A percentile compares a stretch with the other conserved stretches of the same genome.
Conservation (phyloP, 2,113 vertebrate genomes). For the Alligator sinensis region DNA sequence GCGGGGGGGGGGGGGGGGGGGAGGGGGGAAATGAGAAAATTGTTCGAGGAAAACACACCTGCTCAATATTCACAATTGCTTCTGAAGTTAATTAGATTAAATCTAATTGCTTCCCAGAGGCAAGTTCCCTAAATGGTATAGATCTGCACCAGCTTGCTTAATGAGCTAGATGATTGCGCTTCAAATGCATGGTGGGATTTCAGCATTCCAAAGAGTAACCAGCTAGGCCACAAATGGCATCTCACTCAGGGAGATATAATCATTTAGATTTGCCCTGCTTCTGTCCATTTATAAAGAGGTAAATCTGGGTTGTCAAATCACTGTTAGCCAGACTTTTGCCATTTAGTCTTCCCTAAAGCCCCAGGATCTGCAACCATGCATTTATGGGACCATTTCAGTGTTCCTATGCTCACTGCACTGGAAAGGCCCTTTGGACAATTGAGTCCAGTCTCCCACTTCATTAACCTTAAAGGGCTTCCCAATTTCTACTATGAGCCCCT, state of each 20-base stretch:
- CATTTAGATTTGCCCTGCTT: background rate
- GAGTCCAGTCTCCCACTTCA: no score
- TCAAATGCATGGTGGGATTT: background rate
- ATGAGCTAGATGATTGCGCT: accelerated
- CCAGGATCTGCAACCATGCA: background rate
- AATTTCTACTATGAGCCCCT: no score
- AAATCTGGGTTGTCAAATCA: no score
- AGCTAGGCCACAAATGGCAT: background rate
- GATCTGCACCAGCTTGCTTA: background rate
- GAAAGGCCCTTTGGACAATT: no score
- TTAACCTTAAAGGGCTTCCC: no score
- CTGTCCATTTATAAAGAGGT: background rate
- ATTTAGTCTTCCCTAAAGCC: background rate
- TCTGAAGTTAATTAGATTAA: background rate
- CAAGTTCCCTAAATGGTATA: accelerated
- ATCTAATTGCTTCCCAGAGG: accelerated
- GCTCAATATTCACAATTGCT: accelerated
- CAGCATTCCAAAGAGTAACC: background rate
- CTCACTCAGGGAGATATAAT: background rate
- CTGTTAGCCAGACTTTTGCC: no score
- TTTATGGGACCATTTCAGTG: background rate
- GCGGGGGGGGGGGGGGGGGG: no score
- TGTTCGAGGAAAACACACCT: background rate
- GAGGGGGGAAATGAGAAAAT: no score
- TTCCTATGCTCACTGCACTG: background rate